A percentile compares a stretch with the other conserved stretches of the same genome.
Evolutionary conservation across 2,113 vertebrate species (phyloP).

Genomic region (Myocastor coypus): DNA sequence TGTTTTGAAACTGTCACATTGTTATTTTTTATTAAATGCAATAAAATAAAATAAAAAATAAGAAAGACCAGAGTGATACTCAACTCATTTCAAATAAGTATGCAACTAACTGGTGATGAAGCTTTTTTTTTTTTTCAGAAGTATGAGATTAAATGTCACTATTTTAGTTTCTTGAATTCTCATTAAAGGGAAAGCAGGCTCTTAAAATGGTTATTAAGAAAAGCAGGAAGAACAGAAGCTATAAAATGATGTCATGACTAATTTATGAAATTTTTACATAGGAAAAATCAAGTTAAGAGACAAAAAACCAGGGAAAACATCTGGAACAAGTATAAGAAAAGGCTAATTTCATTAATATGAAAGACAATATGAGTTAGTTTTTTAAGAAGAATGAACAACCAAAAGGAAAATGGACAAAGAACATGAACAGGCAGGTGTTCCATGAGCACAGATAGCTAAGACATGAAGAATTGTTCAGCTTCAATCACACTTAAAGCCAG

Average conservation of each 20-base stretch:
- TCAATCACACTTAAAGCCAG: not conserved
- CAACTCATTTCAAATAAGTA: not conserved
- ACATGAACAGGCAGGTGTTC: not conserved
- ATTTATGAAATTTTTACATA: not conserved
- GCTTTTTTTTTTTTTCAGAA: constrained; percentile 15
- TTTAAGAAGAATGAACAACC: not conserved
- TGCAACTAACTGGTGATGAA: not conserved
- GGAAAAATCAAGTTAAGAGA: constrained; percentile 11
- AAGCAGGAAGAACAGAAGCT: not conserved
- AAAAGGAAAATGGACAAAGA: not conserved
- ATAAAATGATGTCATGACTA: not conserved
- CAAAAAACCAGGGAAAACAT: not conserved
- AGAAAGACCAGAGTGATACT: constrained; percentile 6
- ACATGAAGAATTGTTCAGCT: not conserved
- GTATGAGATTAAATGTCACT: not conserved
- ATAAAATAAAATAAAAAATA: too few species aligned
- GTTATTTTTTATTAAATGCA: too few species aligned
- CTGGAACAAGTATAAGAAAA: not conserved
- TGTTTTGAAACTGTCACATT: too few species aligned
- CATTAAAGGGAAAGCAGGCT: not conserved
- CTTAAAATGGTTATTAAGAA: not conserved
- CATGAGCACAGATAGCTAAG: not conserved
- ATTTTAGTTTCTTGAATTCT: constrained; percentile 9
- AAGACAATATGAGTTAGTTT: not conserved
- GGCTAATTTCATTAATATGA: not conserved